phyloP scores from a whole-genome alignment of 2,797 vertebrate genomes.

The Gadopsis bispinosus region DNA sequence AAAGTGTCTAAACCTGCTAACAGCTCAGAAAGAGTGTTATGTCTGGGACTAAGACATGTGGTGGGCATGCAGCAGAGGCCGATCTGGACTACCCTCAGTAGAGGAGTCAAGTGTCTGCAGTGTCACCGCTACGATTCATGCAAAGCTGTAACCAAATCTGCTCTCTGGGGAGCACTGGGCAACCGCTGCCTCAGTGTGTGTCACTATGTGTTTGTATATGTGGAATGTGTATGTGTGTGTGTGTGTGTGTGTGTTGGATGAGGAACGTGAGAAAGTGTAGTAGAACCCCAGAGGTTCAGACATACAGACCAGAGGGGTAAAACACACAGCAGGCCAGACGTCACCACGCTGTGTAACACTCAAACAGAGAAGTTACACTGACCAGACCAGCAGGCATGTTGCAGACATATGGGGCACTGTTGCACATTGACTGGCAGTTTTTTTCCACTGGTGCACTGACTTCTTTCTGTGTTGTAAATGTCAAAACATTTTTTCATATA shows the following conservation, averaged over 20 bases:
- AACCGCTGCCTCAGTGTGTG: slow-evolving; percentile 51
- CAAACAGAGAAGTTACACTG: slow-evolving; percentile 31
- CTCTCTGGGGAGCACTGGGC: slow-evolving; percentile 53
- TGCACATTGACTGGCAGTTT: slow-evolving; percentile 21
- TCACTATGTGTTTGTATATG: slow-evolving; percentile 34
- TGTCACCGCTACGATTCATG: slow-evolving; percentile 61
- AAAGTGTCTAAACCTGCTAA: slow-evolving; percentile 11
- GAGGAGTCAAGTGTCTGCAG: slow-evolving; percentile 64
- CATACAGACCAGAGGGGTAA: slow-evolving; percentile 35
- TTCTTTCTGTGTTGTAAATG: slow-evolving; percentile 25
- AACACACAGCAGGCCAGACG: slow-evolving; percentile 30
- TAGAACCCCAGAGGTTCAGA: slow-evolving; percentile 39
- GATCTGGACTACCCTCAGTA: slow-evolving; percentile 42
- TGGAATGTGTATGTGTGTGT: slow-evolving; percentile 9
- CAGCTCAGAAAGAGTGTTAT: slow-evolving; percentile 48
- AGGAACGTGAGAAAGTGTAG: slow-evolving; percentile 59
- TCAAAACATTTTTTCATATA: slow-evolving; percentile 19
- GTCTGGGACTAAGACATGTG: slow-evolving; percentile 50
- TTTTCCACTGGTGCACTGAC: slow-evolving; percentile 16
- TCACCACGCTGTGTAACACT: slow-evolving; percentile 17
- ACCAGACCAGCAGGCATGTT: slow-evolving; percentile 28
- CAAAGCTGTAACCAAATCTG: slow-evolving; percentile 58
- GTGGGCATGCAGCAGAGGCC: slow-evolving; percentile 35
- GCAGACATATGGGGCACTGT: slow-evolving; percentile 16
- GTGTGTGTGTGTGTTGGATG: slow-evolving; percentile 19